Conservation (phyloP, 2,888 invertebrate species). For the Resseliella maxima region DNA sequence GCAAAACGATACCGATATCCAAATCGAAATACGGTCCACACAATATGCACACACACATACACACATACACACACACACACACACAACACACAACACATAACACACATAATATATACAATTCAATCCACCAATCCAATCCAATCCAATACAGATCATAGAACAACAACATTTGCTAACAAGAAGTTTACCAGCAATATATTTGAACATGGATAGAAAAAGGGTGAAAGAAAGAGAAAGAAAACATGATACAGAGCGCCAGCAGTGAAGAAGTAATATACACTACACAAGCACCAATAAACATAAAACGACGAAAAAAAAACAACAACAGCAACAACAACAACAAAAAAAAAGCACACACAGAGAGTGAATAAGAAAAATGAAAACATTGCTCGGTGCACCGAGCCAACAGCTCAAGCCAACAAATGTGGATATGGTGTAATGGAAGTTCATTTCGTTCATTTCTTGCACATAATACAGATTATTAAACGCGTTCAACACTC, state of each 20-base stretch:
- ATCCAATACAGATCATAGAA: neutral
- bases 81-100: no score
- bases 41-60: neutral
- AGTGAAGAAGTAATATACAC: neutral
- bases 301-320: neutral
- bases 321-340: neutral
- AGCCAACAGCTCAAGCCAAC: neutral
- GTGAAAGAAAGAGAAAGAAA: no score
- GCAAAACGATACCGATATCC: constrained; percentile 21
- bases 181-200: neutral
- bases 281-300: neutral
- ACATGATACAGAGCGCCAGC: neutral
- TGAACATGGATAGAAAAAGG: neutral
- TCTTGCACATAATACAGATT: constrained; percentile 48
- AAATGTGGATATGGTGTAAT: constrained; percentile 4
- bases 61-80: no score
- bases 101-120: no score
- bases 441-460: constrained; percentile 34
- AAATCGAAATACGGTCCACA: neutral
- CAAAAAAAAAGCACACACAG: neutral
- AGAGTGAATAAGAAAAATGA: neutral
- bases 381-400: neutral
- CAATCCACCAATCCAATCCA: no score
- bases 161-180: constrained; percentile 15
- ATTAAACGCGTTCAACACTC: constrained; percentile 51